A percentile compares a stretch with the other conserved stretches of the same genome.
Evolutionary conservation across 1,140 invertebrate genomes (phyloP).

Genomic region (Phortica variegata): DNA sequence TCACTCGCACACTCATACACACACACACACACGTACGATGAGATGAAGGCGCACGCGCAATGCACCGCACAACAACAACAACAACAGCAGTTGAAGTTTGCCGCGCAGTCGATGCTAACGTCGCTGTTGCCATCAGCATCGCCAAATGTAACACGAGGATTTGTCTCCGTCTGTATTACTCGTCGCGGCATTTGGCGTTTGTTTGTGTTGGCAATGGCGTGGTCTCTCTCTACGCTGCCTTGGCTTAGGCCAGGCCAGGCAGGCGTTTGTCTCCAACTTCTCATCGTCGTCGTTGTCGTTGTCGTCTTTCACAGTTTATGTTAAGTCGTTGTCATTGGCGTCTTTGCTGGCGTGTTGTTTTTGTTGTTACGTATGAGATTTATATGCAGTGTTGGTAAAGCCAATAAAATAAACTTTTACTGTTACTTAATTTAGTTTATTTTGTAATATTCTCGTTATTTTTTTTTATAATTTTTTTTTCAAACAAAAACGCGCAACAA

Average conservation of each 20-base stretch:
- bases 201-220: no score
- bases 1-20: not conserved
- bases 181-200: no score
- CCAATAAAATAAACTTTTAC: conserved; percentile 33
- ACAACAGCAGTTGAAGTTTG: conserved; percentile 4
- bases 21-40: no score
- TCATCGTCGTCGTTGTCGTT: not conserved
- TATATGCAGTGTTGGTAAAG: conserved; percentile 24
- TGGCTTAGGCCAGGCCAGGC: no score
- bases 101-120: not conserved
- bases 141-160: no score
- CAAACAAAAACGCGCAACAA: no score
- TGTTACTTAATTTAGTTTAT: conserved; percentile 41
- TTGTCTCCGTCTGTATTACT: no score
- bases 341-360: conserved; percentile 6
- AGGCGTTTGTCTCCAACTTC: no score
- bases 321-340: no score
- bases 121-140: conserved; percentile 6
- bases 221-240: conserved; percentile 1
- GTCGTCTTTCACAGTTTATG: no score
- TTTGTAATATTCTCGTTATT: conserved; percentile 30
- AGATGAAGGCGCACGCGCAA: no score
- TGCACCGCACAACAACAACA: not conserved
- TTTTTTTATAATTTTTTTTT: conserved; percentile 7
- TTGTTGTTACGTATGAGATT: conserved; percentile 21